phyloP scores from a whole-genome alignment of 2,888 invertebrate species.

The Siphonodentalium dalli region DNA sequence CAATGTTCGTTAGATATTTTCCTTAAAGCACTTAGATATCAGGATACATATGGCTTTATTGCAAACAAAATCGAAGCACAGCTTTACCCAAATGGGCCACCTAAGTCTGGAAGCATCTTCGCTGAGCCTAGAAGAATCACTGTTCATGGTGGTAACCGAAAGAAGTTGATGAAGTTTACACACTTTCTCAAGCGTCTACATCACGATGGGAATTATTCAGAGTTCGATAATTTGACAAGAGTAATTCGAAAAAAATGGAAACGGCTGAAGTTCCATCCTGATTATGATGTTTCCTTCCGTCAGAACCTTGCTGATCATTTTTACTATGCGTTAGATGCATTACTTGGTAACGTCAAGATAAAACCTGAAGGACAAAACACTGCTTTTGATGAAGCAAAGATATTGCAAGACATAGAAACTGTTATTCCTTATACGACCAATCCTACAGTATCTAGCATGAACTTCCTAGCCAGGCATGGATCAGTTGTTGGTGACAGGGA shows the following conservation, averaged over 20 bases:
- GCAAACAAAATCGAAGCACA: conserved; percentile 12
- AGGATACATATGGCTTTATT: conserved; percentile 12
- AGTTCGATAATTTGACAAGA: conserved; percentile 4
- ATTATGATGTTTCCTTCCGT: neutral
- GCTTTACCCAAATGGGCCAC: neutral
- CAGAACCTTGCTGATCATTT: conserved; percentile 23
- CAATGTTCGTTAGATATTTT: conserved; percentile 14
- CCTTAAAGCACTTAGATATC: conserved; percentile 10
- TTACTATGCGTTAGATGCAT: conserved; percentile 20
- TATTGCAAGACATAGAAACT: conserved; percentile 19
- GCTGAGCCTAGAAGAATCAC: conserved; percentile 17
- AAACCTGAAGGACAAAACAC: conserved; percentile 19
- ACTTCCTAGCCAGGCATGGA: conserved; percentile 25
- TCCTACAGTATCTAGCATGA: conserved; percentile 22
- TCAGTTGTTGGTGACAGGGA: conserved; percentile 11
- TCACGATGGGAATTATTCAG: conserved; percentile 16
- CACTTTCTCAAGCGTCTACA: conserved; percentile 20
- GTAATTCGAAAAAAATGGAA: conserved; percentile 10
- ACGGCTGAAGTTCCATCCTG: conserved; percentile 8
- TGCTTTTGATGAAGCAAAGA: conserved; percentile 8
- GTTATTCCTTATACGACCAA: conserved; percentile 26
- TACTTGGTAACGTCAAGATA: conserved; percentile 12
- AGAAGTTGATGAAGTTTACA: conserved; percentile 9
- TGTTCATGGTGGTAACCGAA: conserved; percentile 1
- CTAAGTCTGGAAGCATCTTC: neutral